These are phyloP conservation scores for Meteorus sp. DNA, from an alignment of 1,140 invertebrate genomes.

Conservation along the genomic window DNA sequence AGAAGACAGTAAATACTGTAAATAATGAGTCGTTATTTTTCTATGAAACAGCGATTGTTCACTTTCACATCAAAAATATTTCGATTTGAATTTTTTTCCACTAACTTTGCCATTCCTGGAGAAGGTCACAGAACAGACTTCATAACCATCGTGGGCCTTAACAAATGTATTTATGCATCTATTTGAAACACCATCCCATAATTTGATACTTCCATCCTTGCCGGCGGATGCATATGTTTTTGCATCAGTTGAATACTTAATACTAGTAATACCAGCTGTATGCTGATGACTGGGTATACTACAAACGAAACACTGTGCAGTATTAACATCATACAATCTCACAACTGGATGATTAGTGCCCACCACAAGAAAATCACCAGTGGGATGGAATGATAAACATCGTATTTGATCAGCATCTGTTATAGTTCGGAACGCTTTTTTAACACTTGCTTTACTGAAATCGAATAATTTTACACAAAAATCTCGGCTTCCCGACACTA, in stretches of 20 bases:
- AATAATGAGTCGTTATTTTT: conserved; percentile 28
- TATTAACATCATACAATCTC: conserved; percentile 93
- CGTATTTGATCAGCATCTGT: conserved; percentile 89
- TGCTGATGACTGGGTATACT: conserved; percentile 92
- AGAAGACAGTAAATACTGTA: conserved; percentile 90
- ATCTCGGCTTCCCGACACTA: conserved; percentile 92
- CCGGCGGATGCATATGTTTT: conserved; percentile 89
- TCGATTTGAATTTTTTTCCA: not conserved
- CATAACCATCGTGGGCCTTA: conserved; percentile 90
- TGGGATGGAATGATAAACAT: conserved; percentile 91
- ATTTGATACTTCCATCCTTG: conserved; percentile 91
- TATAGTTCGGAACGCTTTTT: conserved; percentile 95
- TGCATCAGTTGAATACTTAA: conserved; percentile 78
- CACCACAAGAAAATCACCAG: conserved; percentile 91
- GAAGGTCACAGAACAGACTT: conserved; percentile 93
- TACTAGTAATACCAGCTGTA: conserved; percentile 79
- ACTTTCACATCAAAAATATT: too few species aligned
- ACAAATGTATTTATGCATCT: conserved; percentile 92
- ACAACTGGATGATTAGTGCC: conserved; percentile 91
- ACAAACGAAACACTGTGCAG: conserved; percentile 93
- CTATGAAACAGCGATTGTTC: conserved; percentile 8
- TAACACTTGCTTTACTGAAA: conserved; percentile 96
- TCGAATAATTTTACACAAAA: conserved; percentile 96
- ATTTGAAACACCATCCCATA: conserved; percentile 96
- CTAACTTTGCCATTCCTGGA: conserved; percentile 94